Conservation (phyloP, 2,888 invertebrate species). For the Aspidapion aeneum region DNA sequence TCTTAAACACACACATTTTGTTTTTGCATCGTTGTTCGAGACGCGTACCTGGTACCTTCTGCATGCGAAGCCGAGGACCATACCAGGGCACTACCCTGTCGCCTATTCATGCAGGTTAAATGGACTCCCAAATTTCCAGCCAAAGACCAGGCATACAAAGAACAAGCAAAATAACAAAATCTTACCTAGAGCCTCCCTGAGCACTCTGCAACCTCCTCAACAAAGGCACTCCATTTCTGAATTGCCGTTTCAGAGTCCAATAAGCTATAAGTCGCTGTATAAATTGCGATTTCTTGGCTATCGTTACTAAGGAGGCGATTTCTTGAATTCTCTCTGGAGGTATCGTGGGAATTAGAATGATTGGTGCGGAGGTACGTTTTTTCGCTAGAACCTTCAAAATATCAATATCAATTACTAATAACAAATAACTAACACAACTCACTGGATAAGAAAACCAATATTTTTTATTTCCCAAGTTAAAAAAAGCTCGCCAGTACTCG, state of each 20-base stretch:
- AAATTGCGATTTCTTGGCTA: conserved; percentile 75
- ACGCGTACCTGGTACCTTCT: no score
- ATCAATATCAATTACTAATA: neutral
- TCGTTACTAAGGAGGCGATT: conserved; percentile 73
- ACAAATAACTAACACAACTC: neutral
- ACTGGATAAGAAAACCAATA: neutral
- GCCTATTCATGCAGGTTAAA: no score
- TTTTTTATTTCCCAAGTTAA: no score
- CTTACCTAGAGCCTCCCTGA: conserved; percentile 27
- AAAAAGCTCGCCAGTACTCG: no score
- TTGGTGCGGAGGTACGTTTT: conserved; percentile 85
- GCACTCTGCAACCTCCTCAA: conserved; percentile 75
- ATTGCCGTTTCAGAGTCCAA: conserved; percentile 95
- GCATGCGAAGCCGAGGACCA: no score
- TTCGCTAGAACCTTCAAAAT: conserved; percentile 63
- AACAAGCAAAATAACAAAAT: neutral
- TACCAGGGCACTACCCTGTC: no score
- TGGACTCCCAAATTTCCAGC: no score
- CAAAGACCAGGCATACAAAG: no score
- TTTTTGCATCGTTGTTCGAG: no score
- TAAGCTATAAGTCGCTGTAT: conserved; percentile 89
- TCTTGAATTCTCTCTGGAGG: conserved; percentile 85
- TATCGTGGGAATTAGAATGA: conserved; percentile 91
- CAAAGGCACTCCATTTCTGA: conserved; percentile 93
- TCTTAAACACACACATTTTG: no score